Evolutionary conservation across 2,888 invertebrate species (phyloP).

Genomic region (Sarcophaga caerulescens): DNA sequence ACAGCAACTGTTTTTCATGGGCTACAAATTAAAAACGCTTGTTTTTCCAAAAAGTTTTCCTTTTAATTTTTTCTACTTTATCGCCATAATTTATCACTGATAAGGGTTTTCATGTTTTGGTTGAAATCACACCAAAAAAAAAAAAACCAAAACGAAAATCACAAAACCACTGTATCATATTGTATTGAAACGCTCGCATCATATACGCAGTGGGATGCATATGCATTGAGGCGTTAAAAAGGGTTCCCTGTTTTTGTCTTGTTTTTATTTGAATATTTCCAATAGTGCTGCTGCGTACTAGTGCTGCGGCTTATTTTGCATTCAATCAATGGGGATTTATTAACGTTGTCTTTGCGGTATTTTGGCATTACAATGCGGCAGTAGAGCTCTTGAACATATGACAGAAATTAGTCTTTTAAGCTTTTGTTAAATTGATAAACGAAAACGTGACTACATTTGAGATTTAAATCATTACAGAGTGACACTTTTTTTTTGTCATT

Average conservation of each 20-base stretch:
- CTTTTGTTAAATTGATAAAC: conserved; percentile 52
- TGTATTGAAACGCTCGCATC: not conserved
- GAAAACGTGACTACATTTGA: conserved; percentile 44
- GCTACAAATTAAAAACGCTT: conserved; percentile 51
- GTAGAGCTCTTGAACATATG: conserved; percentile 58
- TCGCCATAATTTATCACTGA: conserved; percentile 56
- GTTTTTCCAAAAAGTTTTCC: conserved; percentile 20
- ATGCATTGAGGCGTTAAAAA: conserved; percentile 64
- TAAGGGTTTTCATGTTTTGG: conserved; percentile 53
- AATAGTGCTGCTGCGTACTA: too few relatives aligned
- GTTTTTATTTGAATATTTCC: conserved; percentile 3
- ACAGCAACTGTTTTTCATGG: conserved; percentile 53
- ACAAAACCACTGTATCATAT: conserved; percentile 38
- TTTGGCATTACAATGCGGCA: not conserved
- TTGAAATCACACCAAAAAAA: conserved; percentile 25
- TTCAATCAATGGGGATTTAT: conserved; percentile 46
- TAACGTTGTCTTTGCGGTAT: conserved; percentile 39
- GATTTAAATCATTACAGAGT: conserved; percentile 1
- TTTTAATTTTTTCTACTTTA: conserved; percentile 19
- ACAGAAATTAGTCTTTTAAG: conserved; percentile 63
- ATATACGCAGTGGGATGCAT: conserved; percentile 55
- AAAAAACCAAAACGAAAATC: not conserved
- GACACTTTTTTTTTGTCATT: too few relatives aligned
- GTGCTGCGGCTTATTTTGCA: conserved; percentile 3
- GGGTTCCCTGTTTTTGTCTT: conserved; percentile 25